These are phyloP conservation scores for Emydoidea blandingii DNA, from an alignment of 2,797 vertebrate genomes.

Conservation along the genomic window DNA sequence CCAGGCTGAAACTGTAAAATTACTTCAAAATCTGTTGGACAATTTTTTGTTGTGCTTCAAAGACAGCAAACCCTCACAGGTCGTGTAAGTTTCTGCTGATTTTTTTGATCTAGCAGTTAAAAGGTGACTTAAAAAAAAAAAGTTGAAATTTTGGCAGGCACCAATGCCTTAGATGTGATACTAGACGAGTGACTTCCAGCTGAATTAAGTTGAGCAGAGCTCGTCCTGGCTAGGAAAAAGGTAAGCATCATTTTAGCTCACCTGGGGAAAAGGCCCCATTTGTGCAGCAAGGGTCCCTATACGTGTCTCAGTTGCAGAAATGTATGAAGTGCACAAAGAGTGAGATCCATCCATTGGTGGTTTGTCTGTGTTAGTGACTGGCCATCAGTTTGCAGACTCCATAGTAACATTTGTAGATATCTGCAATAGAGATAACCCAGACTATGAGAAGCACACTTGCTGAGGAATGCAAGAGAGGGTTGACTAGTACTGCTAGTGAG, in stretches of 20 bases:
- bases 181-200: neutral
- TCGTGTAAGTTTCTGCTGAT: neutral
- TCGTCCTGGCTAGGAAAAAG: neutral
- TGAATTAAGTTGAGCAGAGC: neutral
- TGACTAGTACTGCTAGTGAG: neutral
- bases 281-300: neutral
- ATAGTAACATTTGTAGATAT: neutral
- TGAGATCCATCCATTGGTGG: neutral
- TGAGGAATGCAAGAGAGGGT: neutral
- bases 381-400: neutral
- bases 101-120: neutral
- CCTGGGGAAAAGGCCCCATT: neutral
- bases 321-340: neutral
- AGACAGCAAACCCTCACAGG: neutral
- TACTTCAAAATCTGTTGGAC: constrained; percentile 37
- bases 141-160: neutral
- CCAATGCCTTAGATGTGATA: neutral
- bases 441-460: neutral
- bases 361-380: neutral
- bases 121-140: neutral
- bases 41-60: neutral
- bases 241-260: neutral
- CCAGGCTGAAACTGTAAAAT: constrained; percentile 24
- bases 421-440: neutral
- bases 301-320: neutral